These are phyloP conservation scores for Pterocles gutturalis DNA, from an alignment of 2,113 vertebrate species.

Conservation along the genomic window DNA sequence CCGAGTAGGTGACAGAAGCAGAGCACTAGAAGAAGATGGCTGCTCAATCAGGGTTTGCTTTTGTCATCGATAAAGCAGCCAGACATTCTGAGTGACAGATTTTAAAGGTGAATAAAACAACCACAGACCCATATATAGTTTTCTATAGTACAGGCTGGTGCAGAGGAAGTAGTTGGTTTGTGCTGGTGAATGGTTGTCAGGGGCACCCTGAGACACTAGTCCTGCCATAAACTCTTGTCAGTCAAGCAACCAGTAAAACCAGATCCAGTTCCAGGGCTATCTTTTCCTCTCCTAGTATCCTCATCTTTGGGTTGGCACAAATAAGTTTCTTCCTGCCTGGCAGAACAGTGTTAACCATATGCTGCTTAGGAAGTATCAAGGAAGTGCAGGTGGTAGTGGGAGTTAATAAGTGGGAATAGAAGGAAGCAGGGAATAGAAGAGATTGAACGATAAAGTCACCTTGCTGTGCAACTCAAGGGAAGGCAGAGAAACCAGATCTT, in stretches of 20 bases:
- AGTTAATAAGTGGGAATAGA: neutral
- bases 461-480: neutral
- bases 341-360: neutral
- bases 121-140: neutral
- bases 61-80: neutral
- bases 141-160: neutral
- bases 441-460: fast-evolving
- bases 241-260: neutral
- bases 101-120: neutral
- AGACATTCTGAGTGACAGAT: neutral
- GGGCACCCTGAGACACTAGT: neutral
- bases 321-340: neutral
- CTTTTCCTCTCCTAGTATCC: neutral
- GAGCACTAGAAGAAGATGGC: neutral
- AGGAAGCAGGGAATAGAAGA: neutral
- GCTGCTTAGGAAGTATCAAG: neutral
- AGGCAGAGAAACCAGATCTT: neutral
- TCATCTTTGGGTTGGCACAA: neutral
- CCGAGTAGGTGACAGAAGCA: neutral
- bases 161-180: neutral
- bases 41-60: neutral
- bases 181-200: neutral
- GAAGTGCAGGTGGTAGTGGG: neutral
- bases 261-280: neutral
- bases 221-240: neutral